phyloP scores from a whole-genome alignment of 2,113 vertebrate genomes.

The Ursus arctos region DNA sequence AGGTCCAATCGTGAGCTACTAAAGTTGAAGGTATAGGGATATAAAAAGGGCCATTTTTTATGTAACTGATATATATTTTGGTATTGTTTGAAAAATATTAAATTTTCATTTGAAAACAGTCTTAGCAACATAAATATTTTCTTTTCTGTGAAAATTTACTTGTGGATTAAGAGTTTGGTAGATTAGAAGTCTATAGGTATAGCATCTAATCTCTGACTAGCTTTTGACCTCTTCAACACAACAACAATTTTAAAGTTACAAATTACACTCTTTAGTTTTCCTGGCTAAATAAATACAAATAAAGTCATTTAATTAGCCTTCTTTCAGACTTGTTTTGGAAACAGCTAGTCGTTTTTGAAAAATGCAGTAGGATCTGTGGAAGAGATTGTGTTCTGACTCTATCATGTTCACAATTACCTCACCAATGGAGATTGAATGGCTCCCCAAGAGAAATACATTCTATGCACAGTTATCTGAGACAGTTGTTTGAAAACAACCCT shows the following conservation, averaged over 20 bases:
- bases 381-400: background rate
- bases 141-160: background rate
- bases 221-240: background rate
- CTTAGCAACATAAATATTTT: background rate
- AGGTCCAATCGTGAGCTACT: background rate
- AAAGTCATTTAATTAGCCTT: background rate
- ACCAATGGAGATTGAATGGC: background rate
- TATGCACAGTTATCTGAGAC: background rate
- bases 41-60: background rate
- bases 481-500: background rate
- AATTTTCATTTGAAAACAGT: slow-evolving; percentile 2
- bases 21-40: background rate
- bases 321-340: background rate
- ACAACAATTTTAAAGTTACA: background rate
- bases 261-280: background rate
- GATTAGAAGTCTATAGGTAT: background rate
- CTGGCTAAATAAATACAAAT: background rate
- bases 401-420: background rate
- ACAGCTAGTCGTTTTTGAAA: background rate
- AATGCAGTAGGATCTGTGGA: background rate
- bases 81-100: background rate
- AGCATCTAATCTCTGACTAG: background rate
- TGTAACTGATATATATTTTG: background rate
- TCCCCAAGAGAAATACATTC: background rate
- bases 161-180: background rate